Conservation (phyloP, 2,797 vertebrate genomes). For the Austrolebias charrua region DNA sequence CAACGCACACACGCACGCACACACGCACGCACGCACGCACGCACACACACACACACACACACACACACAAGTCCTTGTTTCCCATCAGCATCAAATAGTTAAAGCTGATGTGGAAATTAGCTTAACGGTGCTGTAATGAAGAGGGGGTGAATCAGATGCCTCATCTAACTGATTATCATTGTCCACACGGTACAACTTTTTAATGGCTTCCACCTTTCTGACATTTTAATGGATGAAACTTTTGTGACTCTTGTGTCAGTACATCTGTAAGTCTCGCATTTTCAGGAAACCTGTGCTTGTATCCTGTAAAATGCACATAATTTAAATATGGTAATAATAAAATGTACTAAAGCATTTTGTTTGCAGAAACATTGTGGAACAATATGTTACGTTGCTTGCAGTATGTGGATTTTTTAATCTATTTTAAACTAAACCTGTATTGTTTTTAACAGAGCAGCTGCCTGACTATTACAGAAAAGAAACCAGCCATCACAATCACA, state of each 20-base stretch:
- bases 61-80: slow-evolving; percentile 22
- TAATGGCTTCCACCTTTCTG: slow-evolving; percentile 24
- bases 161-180: slow-evolving; percentile 55
- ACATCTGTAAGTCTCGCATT: neutral
- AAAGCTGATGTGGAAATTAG: slow-evolving; percentile 52
- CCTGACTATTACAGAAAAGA: neutral
- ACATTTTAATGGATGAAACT: slow-evolving; percentile 8
- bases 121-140: slow-evolving; percentile 54
- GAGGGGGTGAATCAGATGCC: slow-evolving; percentile 47
- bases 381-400: slow-evolving; percentile 5
- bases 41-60: slow-evolving; percentile 9
- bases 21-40: slow-evolving; percentile 26
- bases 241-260: slow-evolving; percentile 4
- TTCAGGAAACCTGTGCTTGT: slow-evolving; percentile 4
- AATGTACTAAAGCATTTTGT: slow-evolving; percentile 9
- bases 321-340: no score
- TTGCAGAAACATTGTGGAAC: neutral
- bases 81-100: slow-evolving; percentile 63
- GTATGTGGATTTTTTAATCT: slow-evolving; percentile 13
- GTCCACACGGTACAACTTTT: slow-evolving; percentile 16
- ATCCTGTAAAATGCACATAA: slow-evolving; percentile 6
- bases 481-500: neutral
- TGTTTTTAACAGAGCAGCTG: slow-evolving; percentile 2
- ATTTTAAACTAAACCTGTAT: slow-evolving; percentile 19
- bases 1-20: slow-evolving; percentile 5